Base-by-base conservation (phyloP, 2,797 vertebrate species). In the Ctenochaetus hawaiiensis region DNA sequence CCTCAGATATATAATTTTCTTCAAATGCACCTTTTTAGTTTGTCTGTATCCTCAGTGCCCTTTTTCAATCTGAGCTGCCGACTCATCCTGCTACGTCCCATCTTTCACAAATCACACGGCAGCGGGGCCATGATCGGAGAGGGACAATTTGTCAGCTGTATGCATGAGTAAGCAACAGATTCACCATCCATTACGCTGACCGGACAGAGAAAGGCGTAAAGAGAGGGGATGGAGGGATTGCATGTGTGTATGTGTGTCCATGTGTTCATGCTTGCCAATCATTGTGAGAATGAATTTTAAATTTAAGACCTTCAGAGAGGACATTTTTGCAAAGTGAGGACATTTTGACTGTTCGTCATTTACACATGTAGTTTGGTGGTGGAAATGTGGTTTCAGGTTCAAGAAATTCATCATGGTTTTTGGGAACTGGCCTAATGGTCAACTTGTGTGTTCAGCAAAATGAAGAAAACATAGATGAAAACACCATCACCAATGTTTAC, bases 91-190 rank as follows among this genome's bases (percentile, higher is more conserved):
- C 91, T 89, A 83, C 57, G 76, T 88, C 77, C 90, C 80, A 82
- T 91, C 93, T 92, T 82, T 84, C 89, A 89, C 93, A 92, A 93
- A 94, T 94, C 91, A 93, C 91, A 90, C 76, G 34, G 89, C 71
- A 59, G 84, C 69, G 37, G 88, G 83, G 67, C 91, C 73, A 66
- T 89, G 87, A 90, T 94, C 86, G 84, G 88, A 92, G 91, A 87
- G 94, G 90, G 90, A 93, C 93, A 94, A 94, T 95, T 95, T 95
- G 92, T 94, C 90, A 89, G 90, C 87, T 67, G 90, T 94, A 94
- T 95, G 95, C 94, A 95, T 93, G 94, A 94, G 92, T 92, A 92
- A 93, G 94, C 94, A 93, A 87, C 91, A 87, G 91, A 93, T 93
- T 93, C 91, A 88, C 92, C 93, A 91, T 94, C 93, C 93, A 95